Evolutionary conservation across 2,113 vertebrate species (phyloP).

Genomic region (Pomatorhinus ruficollis): DNA sequence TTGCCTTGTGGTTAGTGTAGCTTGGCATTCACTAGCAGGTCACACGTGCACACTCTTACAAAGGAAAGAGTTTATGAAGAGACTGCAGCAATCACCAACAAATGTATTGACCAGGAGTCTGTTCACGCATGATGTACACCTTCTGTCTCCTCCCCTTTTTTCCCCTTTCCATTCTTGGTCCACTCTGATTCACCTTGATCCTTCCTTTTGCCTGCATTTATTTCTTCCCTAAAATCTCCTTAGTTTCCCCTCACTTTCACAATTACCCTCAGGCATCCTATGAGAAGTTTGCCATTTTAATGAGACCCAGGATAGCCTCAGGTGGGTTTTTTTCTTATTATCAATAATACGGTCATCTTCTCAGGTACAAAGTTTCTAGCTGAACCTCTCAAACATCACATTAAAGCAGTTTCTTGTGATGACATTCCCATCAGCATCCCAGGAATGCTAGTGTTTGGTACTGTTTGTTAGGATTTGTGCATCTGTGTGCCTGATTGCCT

Average conservation of each 20-base stretch:
- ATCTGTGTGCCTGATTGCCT: background rate
- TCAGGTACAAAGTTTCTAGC: background rate
- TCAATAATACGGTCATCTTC: background rate
- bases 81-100: background rate
- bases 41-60: background rate
- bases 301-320: background rate
- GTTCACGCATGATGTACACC: background rate
- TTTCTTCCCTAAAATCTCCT: background rate
- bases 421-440: background rate
- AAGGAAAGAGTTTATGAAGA: background rate
- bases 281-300: background rate
- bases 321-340: background rate
- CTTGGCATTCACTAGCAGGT: background rate
- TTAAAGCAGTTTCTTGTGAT: background rate
- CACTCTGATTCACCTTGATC: background rate
- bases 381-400: background rate
- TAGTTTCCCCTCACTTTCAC: background rate
- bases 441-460: background rate
- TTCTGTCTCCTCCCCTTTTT: background rate
- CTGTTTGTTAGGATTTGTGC: background rate
- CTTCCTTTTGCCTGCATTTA: background rate
- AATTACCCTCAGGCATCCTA: background rate
- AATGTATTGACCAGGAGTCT: background rate
- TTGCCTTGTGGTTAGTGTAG: background rate
- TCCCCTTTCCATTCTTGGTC: background rate